phyloP scores from a whole-genome alignment of 2,797 vertebrate species.

The Enteromius radiatus region DNA sequence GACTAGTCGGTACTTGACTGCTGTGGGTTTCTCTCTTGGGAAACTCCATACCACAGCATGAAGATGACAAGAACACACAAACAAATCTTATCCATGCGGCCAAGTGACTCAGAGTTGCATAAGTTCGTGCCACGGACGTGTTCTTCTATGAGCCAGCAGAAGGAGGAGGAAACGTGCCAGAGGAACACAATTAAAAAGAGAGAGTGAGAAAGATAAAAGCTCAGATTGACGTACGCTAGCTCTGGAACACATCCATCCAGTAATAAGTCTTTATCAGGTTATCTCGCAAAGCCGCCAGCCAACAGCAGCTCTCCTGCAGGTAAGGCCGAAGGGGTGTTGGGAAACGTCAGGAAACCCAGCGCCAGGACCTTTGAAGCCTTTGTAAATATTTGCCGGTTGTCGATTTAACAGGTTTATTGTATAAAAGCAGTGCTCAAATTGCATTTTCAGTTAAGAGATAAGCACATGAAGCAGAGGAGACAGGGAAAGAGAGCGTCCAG shows the following conservation, averaged over 20 bases:
- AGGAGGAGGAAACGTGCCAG: conserved; percentile 40
- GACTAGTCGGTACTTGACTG: conserved; percentile 33
- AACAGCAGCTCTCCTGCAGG: conserved; percentile 58
- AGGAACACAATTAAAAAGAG: conserved; percentile 45
- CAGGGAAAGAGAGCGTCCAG: conserved; percentile 13
- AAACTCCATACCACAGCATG: conserved; percentile 62
- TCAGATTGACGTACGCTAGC: conserved; percentile 70
- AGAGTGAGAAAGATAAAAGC: conserved; percentile 59
- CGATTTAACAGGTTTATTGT: conserved; percentile 62
- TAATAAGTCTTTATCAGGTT: conserved; percentile 69
- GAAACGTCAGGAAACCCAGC: conserved; percentile 45
- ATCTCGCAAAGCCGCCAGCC: conserved; percentile 57
- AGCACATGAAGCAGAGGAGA: neutral
- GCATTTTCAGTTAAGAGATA: conserved; percentile 31
- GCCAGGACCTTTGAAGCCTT: conserved; percentile 64
- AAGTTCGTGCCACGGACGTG: conserved; percentile 68
- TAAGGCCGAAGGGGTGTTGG: conserved; percentile 51
- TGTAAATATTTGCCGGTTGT: conserved; percentile 71
- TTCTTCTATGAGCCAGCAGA: conserved; percentile 33
- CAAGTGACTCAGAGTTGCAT: conserved; percentile 56
- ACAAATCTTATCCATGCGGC: conserved; percentile 58
- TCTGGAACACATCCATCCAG: conserved; percentile 68
- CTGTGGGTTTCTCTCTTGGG: conserved; percentile 33
- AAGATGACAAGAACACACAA: conserved; percentile 61
- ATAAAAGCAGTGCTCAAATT: conserved; percentile 31